A percentile compares a stretch with the other conserved stretches of the same genome.
Conservation (phyloP, 2,888 invertebrate genomes). For the Labia minor region DNA sequence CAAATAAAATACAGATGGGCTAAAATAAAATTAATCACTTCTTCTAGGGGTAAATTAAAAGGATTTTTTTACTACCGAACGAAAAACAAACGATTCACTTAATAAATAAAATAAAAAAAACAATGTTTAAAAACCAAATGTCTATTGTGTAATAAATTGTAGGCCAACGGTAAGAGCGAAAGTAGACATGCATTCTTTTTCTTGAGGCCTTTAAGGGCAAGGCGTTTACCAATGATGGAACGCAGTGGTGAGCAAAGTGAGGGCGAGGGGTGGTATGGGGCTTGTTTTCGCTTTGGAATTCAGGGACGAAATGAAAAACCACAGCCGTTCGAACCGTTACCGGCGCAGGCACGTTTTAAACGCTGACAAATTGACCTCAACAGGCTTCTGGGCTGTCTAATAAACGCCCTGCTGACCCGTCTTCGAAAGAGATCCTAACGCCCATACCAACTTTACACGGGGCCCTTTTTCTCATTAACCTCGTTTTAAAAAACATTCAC, state of each 20-base stretch:
- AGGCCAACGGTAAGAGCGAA: background rate
- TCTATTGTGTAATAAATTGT: background rate
- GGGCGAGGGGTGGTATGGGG: background rate
- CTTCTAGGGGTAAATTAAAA: background rate
- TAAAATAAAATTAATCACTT: background rate
- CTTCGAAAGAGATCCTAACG: background rate
- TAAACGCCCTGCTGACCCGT: constrained; percentile 1
- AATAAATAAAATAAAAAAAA: background rate
- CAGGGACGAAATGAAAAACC: background rate
- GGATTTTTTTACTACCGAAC: background rate
- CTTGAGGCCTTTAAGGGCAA: background rate
- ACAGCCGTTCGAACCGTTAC: background rate
- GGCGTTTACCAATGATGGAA: constrained; percentile 7
- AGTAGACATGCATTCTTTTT: background rate
- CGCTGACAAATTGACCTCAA: constrained; percentile 13
- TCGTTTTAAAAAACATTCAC: background rate
- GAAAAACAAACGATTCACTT: background rate
- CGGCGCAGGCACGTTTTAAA: background rate
- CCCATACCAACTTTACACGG: background rate
- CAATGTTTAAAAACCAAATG: background rate
- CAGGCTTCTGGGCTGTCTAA: constrained; percentile 1
- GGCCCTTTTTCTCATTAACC: background rate
- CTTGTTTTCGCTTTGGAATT: background rate
- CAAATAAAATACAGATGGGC: background rate
- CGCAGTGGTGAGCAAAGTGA: background rate